Base-by-base conservation (phyloP, 2,113 vertebrate genomes). In the Halcyon malimbica region DNA sequence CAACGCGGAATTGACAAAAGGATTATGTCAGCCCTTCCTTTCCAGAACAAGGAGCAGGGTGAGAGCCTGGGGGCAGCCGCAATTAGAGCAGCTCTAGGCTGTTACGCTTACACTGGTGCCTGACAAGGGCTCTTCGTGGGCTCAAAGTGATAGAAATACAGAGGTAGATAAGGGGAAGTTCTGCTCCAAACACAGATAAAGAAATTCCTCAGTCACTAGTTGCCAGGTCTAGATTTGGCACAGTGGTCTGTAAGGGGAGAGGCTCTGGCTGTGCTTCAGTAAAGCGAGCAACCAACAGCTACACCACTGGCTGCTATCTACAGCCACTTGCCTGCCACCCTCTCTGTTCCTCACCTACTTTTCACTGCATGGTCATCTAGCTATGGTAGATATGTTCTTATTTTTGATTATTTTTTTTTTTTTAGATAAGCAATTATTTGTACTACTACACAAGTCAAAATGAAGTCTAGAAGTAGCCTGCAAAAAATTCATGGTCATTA, bases 11-110 rank as follows among this genome's bases (percentile, higher is more conserved):
- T 76, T 78, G 94, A 93, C 95, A 82, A 91, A 93, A 95, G 77
- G 89, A 93, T 94, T 91, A 81, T 92, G 90, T 96, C 94, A 95
- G 90, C 89, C 92, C 91, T 94, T 93, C 83, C 94, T 21, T 93
- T 68, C 70, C 93, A 89, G 70, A 82, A 48, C 0, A 9, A 56
- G 88, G 59, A 69, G 67, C 70, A 82, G 83, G 83, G 87, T 59
- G 65, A 95, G 70, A 87, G 77, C 67, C 69, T n/a, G 39, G 59
- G 65, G 65, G 77, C 89, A 87, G 53, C 62, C 84, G 65, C 91
- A 97, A 96, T 76, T 87, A 83, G 70, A 94, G 93, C 89, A 96
- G 81, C 87, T 89, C 80, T 44, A 68, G 74, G 87, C 65, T 60
- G 53, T 87, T 92, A 51, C 15, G 51, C 86, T 77, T 84, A 86